These are phyloP conservation scores for Alouatta palliata DNA, from an alignment of 2,113 vertebrate genomes.

Conservation along the genomic window DNA sequence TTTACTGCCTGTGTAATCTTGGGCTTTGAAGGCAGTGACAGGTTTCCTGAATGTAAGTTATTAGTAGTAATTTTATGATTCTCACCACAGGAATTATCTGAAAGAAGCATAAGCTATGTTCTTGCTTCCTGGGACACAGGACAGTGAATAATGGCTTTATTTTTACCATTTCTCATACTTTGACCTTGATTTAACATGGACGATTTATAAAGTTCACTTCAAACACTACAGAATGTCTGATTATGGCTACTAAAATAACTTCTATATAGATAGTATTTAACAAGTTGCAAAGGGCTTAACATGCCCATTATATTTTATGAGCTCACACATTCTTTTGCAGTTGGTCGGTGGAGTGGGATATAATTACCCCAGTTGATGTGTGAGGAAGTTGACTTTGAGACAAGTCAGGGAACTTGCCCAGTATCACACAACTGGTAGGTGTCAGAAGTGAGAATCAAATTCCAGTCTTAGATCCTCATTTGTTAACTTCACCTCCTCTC, in stretches of 20 bases:
- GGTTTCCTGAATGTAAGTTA: neutral
- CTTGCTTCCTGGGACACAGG: neutral
- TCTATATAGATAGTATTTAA: neutral
- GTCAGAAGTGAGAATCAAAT: neutral
- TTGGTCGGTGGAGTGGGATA: neutral
- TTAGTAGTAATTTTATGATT: neutral
- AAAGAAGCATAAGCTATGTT: neutral
- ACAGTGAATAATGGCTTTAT: conserved; percentile 3
- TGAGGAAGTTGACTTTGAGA: conserved; percentile 30
- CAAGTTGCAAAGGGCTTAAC: neutral
- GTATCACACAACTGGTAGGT: neutral
- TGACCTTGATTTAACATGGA: neutral
- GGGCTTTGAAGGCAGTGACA: neutral
- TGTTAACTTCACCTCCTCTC: neutral
- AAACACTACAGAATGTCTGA: neutral
- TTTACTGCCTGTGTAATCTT: neutral
- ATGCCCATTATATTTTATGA: neutral
- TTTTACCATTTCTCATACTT: neutral
- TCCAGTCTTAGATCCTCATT: neutral
- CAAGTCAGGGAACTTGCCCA: neutral
- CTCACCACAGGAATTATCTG: neutral
- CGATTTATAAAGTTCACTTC: conserved; percentile 3
- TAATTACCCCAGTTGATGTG: neutral
- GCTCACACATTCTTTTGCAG: neutral
- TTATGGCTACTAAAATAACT: neutral